Evolutionary conservation across 2,797 vertebrate genomes (phyloP), one percentile per base, ranked within the genome.

Genomic region (Poliocrania exsul): DNA sequence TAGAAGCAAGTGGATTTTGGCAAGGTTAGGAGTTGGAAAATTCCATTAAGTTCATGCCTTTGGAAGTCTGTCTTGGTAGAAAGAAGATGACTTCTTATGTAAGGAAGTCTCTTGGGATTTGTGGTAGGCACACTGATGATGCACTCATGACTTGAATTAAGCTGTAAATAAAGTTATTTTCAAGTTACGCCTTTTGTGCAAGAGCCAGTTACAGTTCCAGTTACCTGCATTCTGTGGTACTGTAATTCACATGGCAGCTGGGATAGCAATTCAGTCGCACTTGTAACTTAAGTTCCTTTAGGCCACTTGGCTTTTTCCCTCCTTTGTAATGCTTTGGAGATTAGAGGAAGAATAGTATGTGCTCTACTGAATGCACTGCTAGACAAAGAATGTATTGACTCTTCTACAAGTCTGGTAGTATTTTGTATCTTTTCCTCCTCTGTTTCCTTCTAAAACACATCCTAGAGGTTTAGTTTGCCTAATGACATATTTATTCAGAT

Each of bases 321-420:
- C 1, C 28, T 49, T 88, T 1, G 1, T 47, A 62, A 38, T 44
- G 21, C 67, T 29, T 0, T 61, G 37, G 73, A 9, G 18, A 31
- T 60, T 80, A 70, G 31, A 50, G 53, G 58, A 84, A 35, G 19
- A 50, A 19, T 29, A 56, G 11, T 21, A 13, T 1, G 0, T 73
- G 35, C 37, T 31, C 47, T 88, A 38, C 29, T 73, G 23, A 79
- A 29, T 47, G 50, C 11, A 12, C 25, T 81, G 28, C 13, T 75
- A 37, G 40, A 61, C 46, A 31, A 80, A 67, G 44, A 79, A 26
- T 24, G 9, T 20, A 21, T 50, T 54, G 53, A 38, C 33, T 88
- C 29, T 42, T 81, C 23, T 62, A 17, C 57, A 83, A 62, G 42
- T 58, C 40, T 56, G 38, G 10, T 54, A 38, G 40, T 24, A 19